Percentiles rank a stretch among this genome's conserved stretches.
Conservation (phyloP, 1,140 invertebrate species). For the Lordiphosa stackelbergi region DNA sequence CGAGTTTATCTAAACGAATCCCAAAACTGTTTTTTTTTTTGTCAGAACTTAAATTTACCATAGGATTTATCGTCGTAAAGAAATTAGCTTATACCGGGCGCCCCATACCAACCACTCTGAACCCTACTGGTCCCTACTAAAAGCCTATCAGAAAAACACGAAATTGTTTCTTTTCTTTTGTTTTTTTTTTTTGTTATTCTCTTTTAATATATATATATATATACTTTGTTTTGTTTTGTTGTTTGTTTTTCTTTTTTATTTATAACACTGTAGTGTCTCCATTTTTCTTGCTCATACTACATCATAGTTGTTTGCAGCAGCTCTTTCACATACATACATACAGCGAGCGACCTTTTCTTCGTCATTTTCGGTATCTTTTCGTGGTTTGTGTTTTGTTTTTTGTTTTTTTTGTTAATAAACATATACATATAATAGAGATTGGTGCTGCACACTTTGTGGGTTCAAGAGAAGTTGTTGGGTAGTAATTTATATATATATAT, state of each 20-base stretch:
- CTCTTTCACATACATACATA: slow-evolving; percentile 6
- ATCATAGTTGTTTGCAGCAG: slow-evolving; percentile 4
- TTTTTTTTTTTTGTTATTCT: slow-evolving; percentile 16
- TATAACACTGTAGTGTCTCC: slow-evolving; percentile 44
- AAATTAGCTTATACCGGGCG: too few species aligned
- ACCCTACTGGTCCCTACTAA: too few species aligned
- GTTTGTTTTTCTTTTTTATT: slow-evolving; percentile 33
- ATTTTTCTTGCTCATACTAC: slow-evolving; percentile 11
- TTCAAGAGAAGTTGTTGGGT: slow-evolving; percentile 1
- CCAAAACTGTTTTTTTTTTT: too few species aligned
- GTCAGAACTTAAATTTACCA: too few species aligned
- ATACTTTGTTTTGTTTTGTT: slow-evolving; percentile 21
- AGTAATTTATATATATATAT: slow-evolving; percentile 3
- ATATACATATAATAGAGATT: slow-evolving; percentile 13
- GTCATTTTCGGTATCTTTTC: slow-evolving; percentile 4
- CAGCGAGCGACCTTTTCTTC: slow-evolving; percentile 3
- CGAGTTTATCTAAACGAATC: too few species aligned
- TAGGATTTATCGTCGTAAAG: too few species aligned
- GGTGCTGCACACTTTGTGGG: slow-evolving; percentile 5
- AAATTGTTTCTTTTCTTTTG: too few species aligned
- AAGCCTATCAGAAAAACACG: too few species aligned
- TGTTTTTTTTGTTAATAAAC: slow-evolving; percentile 4
- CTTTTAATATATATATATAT: slow-evolving; percentile 35
- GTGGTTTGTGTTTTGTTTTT: background rate
- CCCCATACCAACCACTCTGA: too few species aligned